Percentiles rank a stretch among this genome's conserved stretches.
Conservation (phyloP, 2,797 vertebrate genomes). For the Alcedo quadribrachys region DNA sequence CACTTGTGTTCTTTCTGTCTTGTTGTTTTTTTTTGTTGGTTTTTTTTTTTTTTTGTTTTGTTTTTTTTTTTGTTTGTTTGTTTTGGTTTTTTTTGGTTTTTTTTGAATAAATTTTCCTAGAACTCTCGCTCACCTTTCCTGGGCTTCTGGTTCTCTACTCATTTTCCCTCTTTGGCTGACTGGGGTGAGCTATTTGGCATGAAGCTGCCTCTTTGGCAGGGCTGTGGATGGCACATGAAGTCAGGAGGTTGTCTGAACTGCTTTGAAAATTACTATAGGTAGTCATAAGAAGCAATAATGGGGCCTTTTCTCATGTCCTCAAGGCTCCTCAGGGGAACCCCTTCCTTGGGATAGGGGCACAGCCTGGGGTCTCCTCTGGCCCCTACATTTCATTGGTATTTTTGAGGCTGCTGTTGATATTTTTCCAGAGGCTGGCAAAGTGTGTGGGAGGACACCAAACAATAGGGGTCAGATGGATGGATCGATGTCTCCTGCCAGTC, state of each 20-base stretch:
- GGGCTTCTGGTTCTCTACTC: background rate
- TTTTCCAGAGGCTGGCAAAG: background rate
- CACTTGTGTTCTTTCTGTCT: accelerated
- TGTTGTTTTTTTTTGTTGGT: no score
- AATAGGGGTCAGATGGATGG: background rate
- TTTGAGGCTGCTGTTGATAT: background rate
- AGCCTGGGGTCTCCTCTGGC: background rate
- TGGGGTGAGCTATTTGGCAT: background rate
- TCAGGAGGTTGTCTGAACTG: no score
- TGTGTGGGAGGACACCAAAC: background rate
- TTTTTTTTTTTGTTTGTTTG: no score
- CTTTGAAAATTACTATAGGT: background rate
- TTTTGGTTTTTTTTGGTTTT: no score
- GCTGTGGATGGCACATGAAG: background rate
- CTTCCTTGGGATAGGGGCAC: background rate
- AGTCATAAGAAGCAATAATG: background rate
- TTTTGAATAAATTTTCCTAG: background rate
- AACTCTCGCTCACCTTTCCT: background rate
- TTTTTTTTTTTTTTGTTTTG: no score
- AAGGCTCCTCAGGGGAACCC: background rate
- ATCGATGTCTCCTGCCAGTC: background rate
- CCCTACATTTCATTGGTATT: background rate
- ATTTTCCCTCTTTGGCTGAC: background rate
- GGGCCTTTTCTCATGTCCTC: accelerated
- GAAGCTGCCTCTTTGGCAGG: background rate